phyloP scores from a whole-genome alignment of 2,797 vertebrate genomes.

The Phrynocephalus forsythii region DNA sequence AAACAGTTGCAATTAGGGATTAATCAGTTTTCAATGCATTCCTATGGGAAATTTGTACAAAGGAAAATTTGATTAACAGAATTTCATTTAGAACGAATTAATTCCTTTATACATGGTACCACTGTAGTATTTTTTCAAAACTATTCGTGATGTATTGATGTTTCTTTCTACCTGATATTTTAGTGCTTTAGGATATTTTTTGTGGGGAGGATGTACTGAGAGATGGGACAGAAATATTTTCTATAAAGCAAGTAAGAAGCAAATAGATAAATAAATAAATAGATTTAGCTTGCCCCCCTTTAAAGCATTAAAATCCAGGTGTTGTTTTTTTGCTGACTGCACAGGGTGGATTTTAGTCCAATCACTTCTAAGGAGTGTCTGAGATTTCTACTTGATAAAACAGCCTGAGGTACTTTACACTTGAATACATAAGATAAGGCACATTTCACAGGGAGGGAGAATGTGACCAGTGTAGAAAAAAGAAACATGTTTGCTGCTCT shows the following conservation, averaged over 20 bases:
- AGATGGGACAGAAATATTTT: neutral
- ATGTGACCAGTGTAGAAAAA: neutral
- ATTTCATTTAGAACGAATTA: no score
- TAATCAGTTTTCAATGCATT: no score
- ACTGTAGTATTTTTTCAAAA: neutral
- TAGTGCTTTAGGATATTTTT: neutral
- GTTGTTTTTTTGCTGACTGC: neutral
- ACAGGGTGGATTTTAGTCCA: neutral
- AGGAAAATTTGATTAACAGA: no score
- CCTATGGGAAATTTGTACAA: no score
- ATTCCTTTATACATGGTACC: no score
- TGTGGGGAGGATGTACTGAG: neutral
- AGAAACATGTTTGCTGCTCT: neutral
- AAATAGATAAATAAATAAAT: neutral
- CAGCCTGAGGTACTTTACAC: neutral
- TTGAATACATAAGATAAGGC: slow-evolving; percentile 4
- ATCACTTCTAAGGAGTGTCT: neutral
- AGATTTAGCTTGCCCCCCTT: neutral
- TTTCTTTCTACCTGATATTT: neutral
- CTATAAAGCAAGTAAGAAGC: neutral
- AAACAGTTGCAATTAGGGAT: no score
- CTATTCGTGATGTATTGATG: neutral
- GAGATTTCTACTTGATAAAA: slow-evolving; percentile 15
- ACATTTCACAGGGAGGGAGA: slow-evolving; percentile 14
- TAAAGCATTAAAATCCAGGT: neutral